Base-by-base conservation (phyloP, 2,888 invertebrate species). In the Plebejus melissa region DNA sequence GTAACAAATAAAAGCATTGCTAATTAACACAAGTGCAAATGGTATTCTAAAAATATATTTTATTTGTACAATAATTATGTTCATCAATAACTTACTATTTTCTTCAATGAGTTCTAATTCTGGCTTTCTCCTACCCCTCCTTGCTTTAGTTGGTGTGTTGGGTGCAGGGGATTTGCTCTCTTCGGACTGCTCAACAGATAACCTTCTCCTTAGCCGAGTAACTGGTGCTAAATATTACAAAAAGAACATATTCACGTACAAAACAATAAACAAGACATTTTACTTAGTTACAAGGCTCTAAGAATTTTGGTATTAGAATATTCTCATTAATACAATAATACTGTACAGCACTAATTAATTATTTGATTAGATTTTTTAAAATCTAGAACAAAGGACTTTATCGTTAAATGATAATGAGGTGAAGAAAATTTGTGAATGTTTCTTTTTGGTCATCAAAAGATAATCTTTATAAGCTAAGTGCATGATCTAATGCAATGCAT, bases 91-190 rank as follows among this genome's bases (percentile, higher is more conserved):
- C 74, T 81, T 87, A 93, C 93, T 85, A 86, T 90, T 87, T 84
- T 93, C 93, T 85, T 88, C 87, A 82, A 93, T 93, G 22, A 91
- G 82, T 79, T 91, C 91, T 60, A 93, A 83, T 76, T 90, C 90
- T 78, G 92, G 89, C 78, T 93, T 93, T 58, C 87, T 82, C 79
- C 87, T 84, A 9, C 85, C 85, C 5, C 84, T 84, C 79, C 90
- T 86, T 79, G 89, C 92, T 81, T 90, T 93, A 13, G 87, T 88
- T 22, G 93, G 93, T 75, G 91, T 93, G 5, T 86, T 85, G 9
- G 88, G 87, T 76, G 87, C 83, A 36, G 85, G 82, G 2, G 92
- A 90, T 69, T 87, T 88, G 3, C 83, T 84, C 75, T 90, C 91
- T 38, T 93, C 93, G 78, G 86, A 78, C 58, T 82, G 82, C 72